phyloP scores from a whole-genome alignment of 30 jellyfish, hydroid and myxozoan species.

The Hydra vulgaris region DNA sequence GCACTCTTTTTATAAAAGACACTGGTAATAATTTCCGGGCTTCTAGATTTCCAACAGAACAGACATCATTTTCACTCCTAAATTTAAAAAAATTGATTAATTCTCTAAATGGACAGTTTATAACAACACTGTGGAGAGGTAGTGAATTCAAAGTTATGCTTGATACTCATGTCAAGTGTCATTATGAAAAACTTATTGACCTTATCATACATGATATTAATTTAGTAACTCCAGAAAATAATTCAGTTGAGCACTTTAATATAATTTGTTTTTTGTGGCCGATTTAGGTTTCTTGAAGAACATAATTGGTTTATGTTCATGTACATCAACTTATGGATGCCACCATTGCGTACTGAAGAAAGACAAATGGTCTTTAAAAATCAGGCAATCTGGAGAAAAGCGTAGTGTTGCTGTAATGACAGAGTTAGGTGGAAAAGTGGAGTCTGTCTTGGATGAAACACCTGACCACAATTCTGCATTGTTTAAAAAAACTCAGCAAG shows the following conservation, averaged over 20 bases:
- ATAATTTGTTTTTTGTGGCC: constrained; percentile 1
- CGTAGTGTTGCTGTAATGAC: background rate
- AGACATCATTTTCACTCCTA: constrained; percentile 7
- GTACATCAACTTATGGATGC: constrained; percentile 19
- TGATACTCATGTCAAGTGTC: background rate
- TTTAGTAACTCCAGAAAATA: background rate
- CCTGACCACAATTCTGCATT: constrained; percentile 8
- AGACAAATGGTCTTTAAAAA: background rate
- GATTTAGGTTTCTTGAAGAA: constrained; percentile 22
- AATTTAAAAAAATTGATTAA: background rate
- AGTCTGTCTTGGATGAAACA: background rate
- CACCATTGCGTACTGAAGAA: background rate
- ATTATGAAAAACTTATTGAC: background rate
- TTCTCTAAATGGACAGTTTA: constrained; percentile 20
- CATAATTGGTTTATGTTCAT: constrained; percentile 19
- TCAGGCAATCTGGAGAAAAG: background rate
- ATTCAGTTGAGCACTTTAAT: constrained; percentile 8
- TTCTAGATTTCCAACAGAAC: constrained; percentile 16
- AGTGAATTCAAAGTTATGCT: background rate
- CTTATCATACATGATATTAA: constrained; percentile 11
- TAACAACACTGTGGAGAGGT: constrained; percentile 8
- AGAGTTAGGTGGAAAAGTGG: constrained; percentile 8
- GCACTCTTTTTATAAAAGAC: constrained; percentile 9
- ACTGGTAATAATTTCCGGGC: constrained; percentile 29
- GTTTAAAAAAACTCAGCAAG: background rate